Conservation (phyloP, 2,113 vertebrate genomes). For the Amazona guildingii region DNA sequence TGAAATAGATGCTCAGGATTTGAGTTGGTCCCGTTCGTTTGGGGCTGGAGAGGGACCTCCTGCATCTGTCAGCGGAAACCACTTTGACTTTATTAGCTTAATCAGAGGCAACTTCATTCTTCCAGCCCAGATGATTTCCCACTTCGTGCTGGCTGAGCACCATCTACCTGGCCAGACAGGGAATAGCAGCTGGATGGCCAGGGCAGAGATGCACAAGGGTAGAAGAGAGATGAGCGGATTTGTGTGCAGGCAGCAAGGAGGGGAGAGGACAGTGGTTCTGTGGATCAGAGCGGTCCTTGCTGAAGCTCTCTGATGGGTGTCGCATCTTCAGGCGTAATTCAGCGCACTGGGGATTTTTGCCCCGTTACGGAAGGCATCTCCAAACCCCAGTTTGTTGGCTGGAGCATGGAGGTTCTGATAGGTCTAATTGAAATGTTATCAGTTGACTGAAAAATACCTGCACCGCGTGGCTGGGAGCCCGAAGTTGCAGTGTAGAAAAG, state of each 20-base stretch:
- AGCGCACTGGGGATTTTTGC: background rate
- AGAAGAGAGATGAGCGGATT: background rate
- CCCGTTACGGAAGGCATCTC: background rate
- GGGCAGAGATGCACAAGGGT: background rate
- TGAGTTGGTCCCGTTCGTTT: background rate
- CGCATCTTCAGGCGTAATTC: background rate
- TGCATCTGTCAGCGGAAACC: background rate
- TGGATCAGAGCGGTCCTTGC: background rate
- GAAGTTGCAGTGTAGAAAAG: background rate
- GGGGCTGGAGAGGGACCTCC: background rate
- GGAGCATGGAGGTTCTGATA: background rate
- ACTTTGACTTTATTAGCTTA: background rate
- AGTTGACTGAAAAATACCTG: background rate
- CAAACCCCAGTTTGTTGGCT: background rate
- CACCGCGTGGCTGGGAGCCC: accelerated
- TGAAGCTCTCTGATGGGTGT: background rate
- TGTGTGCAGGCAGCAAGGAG: background rate
- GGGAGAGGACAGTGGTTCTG: background rate
- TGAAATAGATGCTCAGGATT: background rate
- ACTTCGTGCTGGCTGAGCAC: constrained; percentile 44
- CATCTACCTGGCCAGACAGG: constrained; percentile 63
- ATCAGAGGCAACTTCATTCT: background rate
- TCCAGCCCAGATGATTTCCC: background rate
- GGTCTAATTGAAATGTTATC: background rate
- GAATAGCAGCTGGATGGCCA: constrained; percentile 25